Evolutionary conservation across 2,888 invertebrate genomes (phyloP), one percentile per base, ranked within the genome.

Genomic region (Autographa gamma): DNA sequence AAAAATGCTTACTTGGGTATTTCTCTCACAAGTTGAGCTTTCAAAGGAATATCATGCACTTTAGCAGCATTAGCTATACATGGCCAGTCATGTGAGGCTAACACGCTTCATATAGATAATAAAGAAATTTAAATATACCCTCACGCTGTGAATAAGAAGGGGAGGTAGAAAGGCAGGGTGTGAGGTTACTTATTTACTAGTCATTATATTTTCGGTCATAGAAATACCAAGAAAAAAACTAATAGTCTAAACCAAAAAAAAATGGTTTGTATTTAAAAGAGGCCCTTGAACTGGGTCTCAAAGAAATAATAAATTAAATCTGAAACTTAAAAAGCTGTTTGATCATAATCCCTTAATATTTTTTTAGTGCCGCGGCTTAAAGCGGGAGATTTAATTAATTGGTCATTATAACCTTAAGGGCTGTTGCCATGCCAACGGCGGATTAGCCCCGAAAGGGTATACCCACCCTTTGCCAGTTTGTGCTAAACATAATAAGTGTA

Each of bases 331-430:
- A 72, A 72, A 75, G 74, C 77, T 81, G 85, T 88, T 87, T 87
- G 85, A 84, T 88, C 81, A 85, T 85, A 85, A 85, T 85, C 79
- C 82, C 81, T 87, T 88, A 84, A 76, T 77, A 77, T 76, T 82
- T 83, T 88, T 89, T 86, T 83, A 84, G 81, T 84, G 82, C 76
- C 70, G 81, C 82, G 74, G 74, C 78, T 78, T 79, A 77, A 80
- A 84, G 85, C 81, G 87, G 85, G 85, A 83, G 87, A 89, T 89
- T 90, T 89, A 90, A 91, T 92, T 90, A 91, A 92, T 91, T 89
- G 88, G 87, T 91, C 89, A 91, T 92, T 91, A 90, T 83, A 85
- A 86, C 82, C 79, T 84, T 81, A 77, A 80, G 82, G 79, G 79
- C 63, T 81, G 87, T 86, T 80, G 74, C 82, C 41, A 84, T 84